A percentile compares a stretch with the other conserved stretches of the same genome.
phyloP scores from a whole-genome alignment of 2,113 vertebrate species.

The Pyxicephalus adspersus region DNA sequence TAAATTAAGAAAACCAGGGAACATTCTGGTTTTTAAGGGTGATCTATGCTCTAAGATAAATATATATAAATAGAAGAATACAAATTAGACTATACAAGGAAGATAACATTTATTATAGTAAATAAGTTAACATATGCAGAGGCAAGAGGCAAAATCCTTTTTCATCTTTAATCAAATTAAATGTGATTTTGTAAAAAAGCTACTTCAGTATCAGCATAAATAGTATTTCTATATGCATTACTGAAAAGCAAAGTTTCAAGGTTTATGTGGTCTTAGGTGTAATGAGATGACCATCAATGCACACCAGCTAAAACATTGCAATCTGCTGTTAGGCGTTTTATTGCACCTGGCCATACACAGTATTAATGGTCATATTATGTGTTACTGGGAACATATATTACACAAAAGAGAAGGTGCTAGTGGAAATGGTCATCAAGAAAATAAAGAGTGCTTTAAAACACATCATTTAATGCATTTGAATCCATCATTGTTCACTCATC shows the following conservation, averaged over 20 bases:
- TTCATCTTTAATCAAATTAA: too few species aligned
- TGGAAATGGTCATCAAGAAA: slow-evolving; percentile 11
- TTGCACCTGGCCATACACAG: background rate
- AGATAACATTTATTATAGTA: too few species aligned
- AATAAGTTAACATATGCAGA: too few species aligned
- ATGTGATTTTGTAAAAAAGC: too few species aligned
- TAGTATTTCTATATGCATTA: background rate
- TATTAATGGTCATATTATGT: background rate
- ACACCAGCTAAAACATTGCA: background rate
- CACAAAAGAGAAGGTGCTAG: background rate
- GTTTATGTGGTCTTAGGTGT: background rate
- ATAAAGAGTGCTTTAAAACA: background rate
- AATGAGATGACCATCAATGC: background rate
- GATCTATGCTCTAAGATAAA: too few species aligned
- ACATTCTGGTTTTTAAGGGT: too few species aligned
- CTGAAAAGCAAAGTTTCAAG: background rate
- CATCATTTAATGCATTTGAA: background rate
- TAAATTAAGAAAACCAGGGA: too few species aligned
- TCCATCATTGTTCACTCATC: background rate
- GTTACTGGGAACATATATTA: background rate
- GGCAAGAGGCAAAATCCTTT: too few species aligned
- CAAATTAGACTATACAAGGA: too few species aligned
- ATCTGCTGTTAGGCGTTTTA: background rate
- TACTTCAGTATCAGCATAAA: background rate
- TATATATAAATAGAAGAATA: too few species aligned